These are phyloP conservation scores for Octodon degus DNA, from an alignment of 2,113 vertebrate species.

Conservation along the genomic window DNA sequence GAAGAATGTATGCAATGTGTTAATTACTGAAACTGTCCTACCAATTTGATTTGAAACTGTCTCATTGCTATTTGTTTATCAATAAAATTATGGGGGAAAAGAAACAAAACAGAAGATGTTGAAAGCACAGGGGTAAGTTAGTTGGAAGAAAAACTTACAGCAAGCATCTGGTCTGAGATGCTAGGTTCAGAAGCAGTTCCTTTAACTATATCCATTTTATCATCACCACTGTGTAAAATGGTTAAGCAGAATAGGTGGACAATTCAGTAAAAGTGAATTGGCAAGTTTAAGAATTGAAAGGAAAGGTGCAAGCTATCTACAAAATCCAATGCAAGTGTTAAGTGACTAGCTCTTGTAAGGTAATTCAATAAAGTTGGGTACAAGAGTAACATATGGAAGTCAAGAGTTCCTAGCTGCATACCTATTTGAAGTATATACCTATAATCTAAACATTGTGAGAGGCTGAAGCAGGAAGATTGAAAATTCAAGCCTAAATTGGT, in stretches of 20 bases:
- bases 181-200: not conserved
- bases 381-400: not conserved
- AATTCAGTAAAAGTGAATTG: not conserved
- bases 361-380: not conserved
- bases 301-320: not conserved
- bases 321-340: not conserved
- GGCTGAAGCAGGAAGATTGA: not conserved
- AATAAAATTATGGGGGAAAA: no score
- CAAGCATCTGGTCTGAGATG: not conserved
- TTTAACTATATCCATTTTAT: slow-evolving; percentile 3
- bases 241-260: not conserved
- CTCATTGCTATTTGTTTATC: no score
- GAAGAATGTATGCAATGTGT: no score
- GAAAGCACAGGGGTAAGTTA: not conserved
- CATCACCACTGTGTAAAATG: not conserved
- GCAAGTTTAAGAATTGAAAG: not conserved
- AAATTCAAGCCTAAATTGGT: not conserved
- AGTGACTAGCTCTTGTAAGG: not conserved
- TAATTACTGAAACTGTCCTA: no score
- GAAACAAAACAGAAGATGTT: not conserved
- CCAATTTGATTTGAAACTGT: no score
- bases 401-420: not conserved
- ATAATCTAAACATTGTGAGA: not conserved
- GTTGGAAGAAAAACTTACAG: not conserved
- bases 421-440: not conserved